These are phyloP conservation scores for Eristalinus sepulchralis DNA, from an alignment of 2,888 invertebrate species.

Conservation along the genomic window DNA sequence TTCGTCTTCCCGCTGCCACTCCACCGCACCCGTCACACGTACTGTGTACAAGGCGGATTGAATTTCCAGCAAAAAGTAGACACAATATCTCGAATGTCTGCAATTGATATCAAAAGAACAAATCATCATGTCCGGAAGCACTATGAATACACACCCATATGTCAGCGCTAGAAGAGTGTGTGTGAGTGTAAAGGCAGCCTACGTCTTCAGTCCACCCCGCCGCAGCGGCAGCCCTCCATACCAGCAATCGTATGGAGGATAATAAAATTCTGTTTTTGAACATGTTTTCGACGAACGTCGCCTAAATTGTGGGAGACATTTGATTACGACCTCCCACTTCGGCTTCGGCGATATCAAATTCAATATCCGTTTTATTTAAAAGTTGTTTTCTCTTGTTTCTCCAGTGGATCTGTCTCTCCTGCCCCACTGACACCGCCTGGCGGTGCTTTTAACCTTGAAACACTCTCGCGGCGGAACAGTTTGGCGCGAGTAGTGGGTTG, in stretches of 20 bases:
- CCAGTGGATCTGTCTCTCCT: neutral
- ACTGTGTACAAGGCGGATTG: constrained; percentile 2
- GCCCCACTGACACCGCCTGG: neutral
- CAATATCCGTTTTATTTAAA: constrained; percentile 47
- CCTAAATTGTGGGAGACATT: constrained; percentile 25
- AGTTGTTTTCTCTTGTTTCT: constrained; percentile 20
- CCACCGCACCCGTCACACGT: neutral
- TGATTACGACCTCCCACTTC: constrained; percentile 18
- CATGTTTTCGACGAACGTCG: constrained; percentile 27
- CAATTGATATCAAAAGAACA: constrained; percentile 41
- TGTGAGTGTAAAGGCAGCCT: neutral
- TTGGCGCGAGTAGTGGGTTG: neutral
- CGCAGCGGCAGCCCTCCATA: neutral
- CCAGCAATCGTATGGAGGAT: neutral
- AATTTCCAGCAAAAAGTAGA: constrained; percentile 7
- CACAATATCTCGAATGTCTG: constrained; percentile 40
- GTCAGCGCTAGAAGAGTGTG: too few species aligned
- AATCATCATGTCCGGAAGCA: constrained; percentile 42
- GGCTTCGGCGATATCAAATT: constrained; percentile 23
- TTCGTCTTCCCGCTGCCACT: neutral
- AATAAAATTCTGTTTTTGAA: constrained; percentile 33
- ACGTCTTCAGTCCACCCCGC: neutral
- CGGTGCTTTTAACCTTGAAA: neutral
- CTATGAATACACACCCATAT: constrained; percentile 10
- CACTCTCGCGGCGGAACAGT: neutral